Conservation (phyloP, 2,888 invertebrate genomes). For the Ophion slaviceki region DNA sequence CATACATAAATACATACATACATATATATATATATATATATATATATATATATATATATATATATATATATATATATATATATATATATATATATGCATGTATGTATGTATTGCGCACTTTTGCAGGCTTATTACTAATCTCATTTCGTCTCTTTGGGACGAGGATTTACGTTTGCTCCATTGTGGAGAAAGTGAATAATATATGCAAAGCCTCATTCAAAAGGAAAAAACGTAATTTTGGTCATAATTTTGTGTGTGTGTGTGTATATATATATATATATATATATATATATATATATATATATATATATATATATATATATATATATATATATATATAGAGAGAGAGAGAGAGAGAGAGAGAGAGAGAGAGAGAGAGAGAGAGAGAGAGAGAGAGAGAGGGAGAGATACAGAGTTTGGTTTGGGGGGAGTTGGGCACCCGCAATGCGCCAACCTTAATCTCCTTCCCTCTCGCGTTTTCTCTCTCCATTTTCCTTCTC, state of each 20-base stretch:
- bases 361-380: neutral
- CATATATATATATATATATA: no score
- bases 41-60: no score
- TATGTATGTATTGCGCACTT: neutral
- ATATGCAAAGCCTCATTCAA: neutral
- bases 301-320: no score
- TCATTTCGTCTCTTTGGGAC: neutral
- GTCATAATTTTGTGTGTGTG: no score
- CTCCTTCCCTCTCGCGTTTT: constrained; percentile 40
- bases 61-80: no score
- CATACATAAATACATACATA: no score
- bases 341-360: no score
- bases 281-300: no score
- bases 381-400: constrained; percentile 11
- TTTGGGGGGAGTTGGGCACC: constrained; percentile 57
- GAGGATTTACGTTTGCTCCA: neutral
- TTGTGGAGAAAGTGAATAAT: neutral
- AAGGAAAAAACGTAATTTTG: neutral
- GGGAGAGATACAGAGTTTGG: constrained; percentile 18
- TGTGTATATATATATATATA: neutral
- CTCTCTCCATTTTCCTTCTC: constrained; percentile 41
- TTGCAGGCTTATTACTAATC: neutral
- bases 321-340: neutral
- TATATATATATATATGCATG: no score
- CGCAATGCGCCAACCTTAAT: constrained; percentile 69